Base-by-base conservation (phyloP, 1,140 invertebrate species). In the Drosophila azteca region DNA sequence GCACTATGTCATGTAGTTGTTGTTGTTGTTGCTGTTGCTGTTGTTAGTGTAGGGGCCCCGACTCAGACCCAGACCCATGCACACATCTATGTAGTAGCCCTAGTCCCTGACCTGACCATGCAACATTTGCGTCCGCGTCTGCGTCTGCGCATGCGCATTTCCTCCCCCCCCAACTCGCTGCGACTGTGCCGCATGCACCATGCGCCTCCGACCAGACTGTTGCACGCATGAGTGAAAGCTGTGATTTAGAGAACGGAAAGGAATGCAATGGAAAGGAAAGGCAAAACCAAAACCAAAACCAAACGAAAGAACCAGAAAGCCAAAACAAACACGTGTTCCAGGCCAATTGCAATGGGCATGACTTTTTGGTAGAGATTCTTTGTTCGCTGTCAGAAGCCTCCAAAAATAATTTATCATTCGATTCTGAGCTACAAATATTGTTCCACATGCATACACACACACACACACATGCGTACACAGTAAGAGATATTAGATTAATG, bases 51-150 rank as follows among this genome's bases (percentile, higher is more conserved):
- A 20, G 17, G 17, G 17, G 17, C 17, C 17, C 17, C 17, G 17
- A 20, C 17, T 20, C 65, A 49, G 45, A 52, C 49, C 35, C 35
- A 62, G 61, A n/a, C 31, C 8, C 35, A 9, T 9, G 31, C 8
- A 35, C 9, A 35, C 1, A 35, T 9, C 31, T 1, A 20, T 20
- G 17, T 20, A 20, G 17, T 39, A 39, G 35, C 35, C 35, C 0
- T 13, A 13, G 35, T 5, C 9, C 4, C 11, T 13, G 35, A 39
- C 4, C 11, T 13, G 35, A 39, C 65, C 70, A 85, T 85, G 81
- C 81, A 85, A 85, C 81, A 85, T 85, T 85, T 85, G 82, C 81
- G 64, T 85, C 87, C 82, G 81, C 81, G 74, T 85, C 87, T 85
- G 82, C 81, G 64, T 85, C 87, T 87, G 81, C 81, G 74, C 77